Evolutionary conservation across 2,113 vertebrate genomes (phyloP).

Genomic region (Nerophis ophidion): DNA sequence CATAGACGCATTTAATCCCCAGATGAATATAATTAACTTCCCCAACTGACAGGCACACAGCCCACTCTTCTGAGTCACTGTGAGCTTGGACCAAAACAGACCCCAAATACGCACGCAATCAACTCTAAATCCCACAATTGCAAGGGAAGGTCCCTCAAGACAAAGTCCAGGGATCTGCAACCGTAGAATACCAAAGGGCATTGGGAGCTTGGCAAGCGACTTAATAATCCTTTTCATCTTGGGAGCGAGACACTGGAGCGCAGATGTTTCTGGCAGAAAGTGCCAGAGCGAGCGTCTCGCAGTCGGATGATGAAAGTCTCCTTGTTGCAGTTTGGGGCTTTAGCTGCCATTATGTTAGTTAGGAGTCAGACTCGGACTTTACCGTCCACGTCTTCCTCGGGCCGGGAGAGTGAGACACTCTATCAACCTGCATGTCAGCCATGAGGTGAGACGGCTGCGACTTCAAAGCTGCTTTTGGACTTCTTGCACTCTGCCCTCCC

Average conservation of each 20-base stretch:
- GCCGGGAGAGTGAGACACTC: slow-evolving; percentile 51
- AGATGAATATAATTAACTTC: slow-evolving; percentile 69
- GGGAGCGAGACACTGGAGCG: slow-evolving; percentile 42
- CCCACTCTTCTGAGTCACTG: slow-evolving; percentile 62
- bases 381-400: slow-evolving; percentile 17
- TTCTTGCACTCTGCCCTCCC: slow-evolving; percentile 54
- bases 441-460: slow-evolving; percentile 66
- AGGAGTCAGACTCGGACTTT: slow-evolving; percentile 58
- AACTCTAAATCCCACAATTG: slow-evolving; percentile 67
- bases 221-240: slow-evolving; percentile 60
- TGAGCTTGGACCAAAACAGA: slow-evolving; percentile 67
- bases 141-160: slow-evolving; percentile 57
- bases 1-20: slow-evolving; percentile 63
- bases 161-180: slow-evolving; percentile 67
- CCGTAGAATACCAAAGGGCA: slow-evolving; percentile 59
- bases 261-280: slow-evolving; percentile 57
- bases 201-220: slow-evolving; percentile 44
- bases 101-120: slow-evolving; percentile 66
- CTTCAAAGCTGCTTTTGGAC: slow-evolving; percentile 68
- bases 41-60: slow-evolving; percentile 61
- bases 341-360: slow-evolving; percentile 47
- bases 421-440: slow-evolving; percentile 66
- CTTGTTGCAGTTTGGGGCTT: slow-evolving; percentile 40
- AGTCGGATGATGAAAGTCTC: slow-evolving; percentile 49
- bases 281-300: slow-evolving; percentile 45